A percentile compares a stretch with the other conserved stretches of the same genome.
phyloP scores from a whole-genome alignment of 2,888 invertebrate species.

The Kryphioiulus occultus region DNA sequence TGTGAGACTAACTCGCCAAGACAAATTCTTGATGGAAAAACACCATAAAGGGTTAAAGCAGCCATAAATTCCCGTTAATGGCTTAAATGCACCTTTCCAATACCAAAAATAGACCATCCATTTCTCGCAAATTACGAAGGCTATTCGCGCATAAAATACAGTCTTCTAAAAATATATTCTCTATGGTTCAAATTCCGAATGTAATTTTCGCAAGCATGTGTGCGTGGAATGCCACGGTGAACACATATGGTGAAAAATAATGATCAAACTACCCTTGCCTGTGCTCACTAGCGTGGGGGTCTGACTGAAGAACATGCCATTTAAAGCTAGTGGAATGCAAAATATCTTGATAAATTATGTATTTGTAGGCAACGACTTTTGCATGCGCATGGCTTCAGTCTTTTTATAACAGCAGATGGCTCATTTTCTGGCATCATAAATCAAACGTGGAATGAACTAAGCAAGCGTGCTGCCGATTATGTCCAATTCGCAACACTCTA shows the following conservation, averaged over 20 bases:
- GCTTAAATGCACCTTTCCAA: not conserved
- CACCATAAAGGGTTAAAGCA: too few species aligned
- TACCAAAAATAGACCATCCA: not conserved
- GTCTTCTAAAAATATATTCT: not conserved
- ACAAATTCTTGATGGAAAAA: too few species aligned
- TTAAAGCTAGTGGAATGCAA: not conserved
- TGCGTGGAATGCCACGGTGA: not conserved
- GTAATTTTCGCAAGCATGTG: not conserved
- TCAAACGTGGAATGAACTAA: not conserved
- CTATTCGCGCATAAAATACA: not conserved
- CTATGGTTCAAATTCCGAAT: not conserved
- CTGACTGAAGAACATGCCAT: not conserved
- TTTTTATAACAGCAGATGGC: not conserved
- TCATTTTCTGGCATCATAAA: not conserved
- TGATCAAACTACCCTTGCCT: not conserved
- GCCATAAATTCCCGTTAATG: too few species aligned
- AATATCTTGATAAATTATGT: not conserved
- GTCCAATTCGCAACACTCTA: not conserved
- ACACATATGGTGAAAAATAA: constrained; percentile 33
- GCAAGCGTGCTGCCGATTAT: not conserved
- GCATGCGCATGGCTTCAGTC: not conserved
- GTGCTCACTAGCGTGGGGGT: not conserved
- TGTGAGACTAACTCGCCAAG: too few species aligned
- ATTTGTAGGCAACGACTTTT: not conserved
- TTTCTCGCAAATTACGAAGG: not conserved